Conservation (phyloP, 2,113 vertebrate genomes). For the Phodopus roborovskii region DNA sequence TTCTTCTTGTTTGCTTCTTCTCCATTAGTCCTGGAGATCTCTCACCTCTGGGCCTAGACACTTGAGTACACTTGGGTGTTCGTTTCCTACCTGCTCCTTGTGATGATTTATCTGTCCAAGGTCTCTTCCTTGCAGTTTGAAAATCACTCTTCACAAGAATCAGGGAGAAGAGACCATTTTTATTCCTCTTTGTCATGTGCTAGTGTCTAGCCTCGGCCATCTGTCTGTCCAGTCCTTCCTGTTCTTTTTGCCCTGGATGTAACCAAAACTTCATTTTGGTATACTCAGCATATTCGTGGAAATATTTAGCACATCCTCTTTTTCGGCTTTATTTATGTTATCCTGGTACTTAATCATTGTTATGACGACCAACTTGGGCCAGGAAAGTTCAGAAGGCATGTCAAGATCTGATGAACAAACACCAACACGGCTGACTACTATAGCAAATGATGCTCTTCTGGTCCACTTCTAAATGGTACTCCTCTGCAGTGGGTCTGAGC, state of each 20-base stretch:
- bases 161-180: neutral
- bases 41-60: neutral
- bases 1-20: neutral
- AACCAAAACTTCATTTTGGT: slow-evolving; percentile 26
- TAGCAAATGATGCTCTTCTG: neutral
- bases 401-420: neutral
- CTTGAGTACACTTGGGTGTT: neutral
- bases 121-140: neutral
- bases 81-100: neutral
- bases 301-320: slow-evolving; percentile 34
- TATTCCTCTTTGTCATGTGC: slow-evolving; percentile 51
- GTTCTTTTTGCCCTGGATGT: slow-evolving; percentile 28
- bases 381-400: neutral
- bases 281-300: slow-evolving; percentile 37
- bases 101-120: neutral
- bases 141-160: neutral
- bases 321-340: slow-evolving; percentile 42
- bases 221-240: slow-evolving; percentile 17
- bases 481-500: neutral
- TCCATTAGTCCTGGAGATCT: neutral
- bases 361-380: neutral
- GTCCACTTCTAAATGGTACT: neutral
- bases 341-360: slow-evolving; percentile 1
- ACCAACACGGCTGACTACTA: neutral
- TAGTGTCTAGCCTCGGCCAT: neutral